Evolutionary conservation across 1,140 invertebrate species (phyloP).

Genomic region (Leptinotarsa undecemlineata): DNA sequence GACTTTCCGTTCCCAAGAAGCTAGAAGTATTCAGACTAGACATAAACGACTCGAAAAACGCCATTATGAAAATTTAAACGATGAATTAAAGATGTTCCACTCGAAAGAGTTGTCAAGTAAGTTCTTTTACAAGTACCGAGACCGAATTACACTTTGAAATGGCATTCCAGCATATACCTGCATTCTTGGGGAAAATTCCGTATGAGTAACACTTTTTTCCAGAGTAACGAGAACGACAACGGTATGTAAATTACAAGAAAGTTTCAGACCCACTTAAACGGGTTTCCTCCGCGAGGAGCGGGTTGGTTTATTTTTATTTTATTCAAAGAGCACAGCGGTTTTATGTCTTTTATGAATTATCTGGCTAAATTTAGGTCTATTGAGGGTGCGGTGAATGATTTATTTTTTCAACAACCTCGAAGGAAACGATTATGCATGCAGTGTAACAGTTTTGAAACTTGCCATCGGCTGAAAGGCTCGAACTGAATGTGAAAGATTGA

Average conservation of each 20-base stretch:
- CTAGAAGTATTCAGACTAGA: too few relatives aligned
- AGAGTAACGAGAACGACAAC: background rate
- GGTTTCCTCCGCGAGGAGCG: background rate
- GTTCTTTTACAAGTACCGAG: background rate
- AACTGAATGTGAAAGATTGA: too few relatives aligned
- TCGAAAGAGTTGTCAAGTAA: background rate
- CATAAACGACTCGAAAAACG: background rate
- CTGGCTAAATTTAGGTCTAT: too few relatives aligned
- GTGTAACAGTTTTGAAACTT: too few relatives aligned
- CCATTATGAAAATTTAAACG: background rate
- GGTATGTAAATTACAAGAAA: background rate
- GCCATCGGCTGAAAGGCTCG: too few relatives aligned
- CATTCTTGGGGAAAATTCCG: background rate
- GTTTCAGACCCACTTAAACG: background rate
- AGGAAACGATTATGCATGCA: too few relatives aligned
- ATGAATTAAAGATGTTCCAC: background rate
- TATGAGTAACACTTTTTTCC: constrained; percentile 3
- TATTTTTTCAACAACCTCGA: too few relatives aligned
- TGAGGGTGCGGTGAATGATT: too few relatives aligned
- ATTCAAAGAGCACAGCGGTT: background rate
- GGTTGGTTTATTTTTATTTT: background rate
- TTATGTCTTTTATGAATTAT: too few relatives aligned
- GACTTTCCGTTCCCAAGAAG: too few relatives aligned
- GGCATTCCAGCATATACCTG: background rate
- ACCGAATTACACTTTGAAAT: constrained; percentile 4